Evolutionary conservation across 2,113 vertebrate genomes (phyloP), one percentile per base, ranked within the genome.

Genomic region (Vombatus ursinus): DNA sequence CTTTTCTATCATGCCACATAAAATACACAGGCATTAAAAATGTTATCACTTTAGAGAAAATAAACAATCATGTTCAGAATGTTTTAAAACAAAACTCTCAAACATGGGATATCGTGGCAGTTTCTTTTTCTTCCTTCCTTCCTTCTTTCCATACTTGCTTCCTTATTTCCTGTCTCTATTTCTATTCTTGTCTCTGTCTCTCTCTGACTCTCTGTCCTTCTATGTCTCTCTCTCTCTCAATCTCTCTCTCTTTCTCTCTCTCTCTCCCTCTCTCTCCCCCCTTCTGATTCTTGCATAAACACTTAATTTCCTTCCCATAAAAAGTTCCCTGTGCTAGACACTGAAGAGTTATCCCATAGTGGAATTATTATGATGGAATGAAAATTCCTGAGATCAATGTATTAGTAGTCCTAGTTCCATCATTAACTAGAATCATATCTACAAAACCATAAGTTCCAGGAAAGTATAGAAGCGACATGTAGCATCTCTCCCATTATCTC

Each of bases 151-250:
- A 4, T 16, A 0, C 57, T 37, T 61, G 11, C 54, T 68, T 61
- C 12, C 31, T 31, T 37, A 31, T 37, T 31, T 14, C 12, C 54
- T 57, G 6, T 37, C 1, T 68, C 31, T 57, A 28, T 28, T 2
- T 54, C 53, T 54, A 3, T 53, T 24, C 7, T 6, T 25, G 1
- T 53, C 5, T 53, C 5, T 54, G 24, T 54, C 44, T 37, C 26
- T 7, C 2, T 10, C 52, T 53, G 1, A 24, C 3, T 7, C 2
- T 10, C 52, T 53, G 1, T 53, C 3, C 23, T 0, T 54, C 2
- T 54, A n/a, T 37, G n/a, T 7, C 3, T 10, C 8, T 89, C 57
- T 0, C 52, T 23, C 3, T 50, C 0, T 37, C 24, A 89, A 57
- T 14, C 48, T 94, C 22, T 9, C 25, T 49, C 19, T 89, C 57